Base-by-base conservation (phyloP, 2,113 vertebrate genomes). In the Chinchilla lanigera region DNA sequence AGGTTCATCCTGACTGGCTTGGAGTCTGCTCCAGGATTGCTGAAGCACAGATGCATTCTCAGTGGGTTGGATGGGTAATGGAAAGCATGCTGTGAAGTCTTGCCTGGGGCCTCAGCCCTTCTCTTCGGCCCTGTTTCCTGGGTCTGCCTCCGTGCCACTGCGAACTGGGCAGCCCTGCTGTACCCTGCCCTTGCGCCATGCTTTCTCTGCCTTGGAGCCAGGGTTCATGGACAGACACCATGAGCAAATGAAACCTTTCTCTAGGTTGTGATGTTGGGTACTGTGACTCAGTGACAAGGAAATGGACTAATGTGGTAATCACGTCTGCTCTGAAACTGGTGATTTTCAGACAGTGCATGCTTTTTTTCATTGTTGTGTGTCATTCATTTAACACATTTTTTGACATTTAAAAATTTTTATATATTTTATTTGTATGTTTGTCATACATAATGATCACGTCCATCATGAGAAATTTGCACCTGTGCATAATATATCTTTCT, bases 101-200 rank as follows among this genome's bases (percentile, higher is more conserved):
- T 20, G n/a, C 19, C 9, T 24, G 2, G 6, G 24, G 24, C 12
- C 73, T 28, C 63, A 35, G 38, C 71, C 28, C 11, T 26, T 26
- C 71, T 12, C 22, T 13, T 28, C 38, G 22, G 5, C 1, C 5
- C 71, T 44, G 4, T 3, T 26, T 13, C 33, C 24, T 24, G 2
- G 2, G 41, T 24, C 13, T 26, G 1, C 24, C 12, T 47, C 24
- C 11, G 2, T 1, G 7, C 24, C 41, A 24, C 38, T 22, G 6
- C 3, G 26, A 30, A 14, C 44, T 5, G 7, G 6, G 41, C 73
- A 30, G n/a, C 22, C 11, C n/a, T 22, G 69, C 41, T 26, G 4
- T 6, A 0, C 38, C 41, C 24, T 1, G 2, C 71, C 41, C 24
- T 44, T 75, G 5, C 7, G 16, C 41, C 41, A 6, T 13, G 41